Base-by-base conservation (phyloP, 2,113 vertebrate genomes). In the Melanerpes aurifrons region DNA sequence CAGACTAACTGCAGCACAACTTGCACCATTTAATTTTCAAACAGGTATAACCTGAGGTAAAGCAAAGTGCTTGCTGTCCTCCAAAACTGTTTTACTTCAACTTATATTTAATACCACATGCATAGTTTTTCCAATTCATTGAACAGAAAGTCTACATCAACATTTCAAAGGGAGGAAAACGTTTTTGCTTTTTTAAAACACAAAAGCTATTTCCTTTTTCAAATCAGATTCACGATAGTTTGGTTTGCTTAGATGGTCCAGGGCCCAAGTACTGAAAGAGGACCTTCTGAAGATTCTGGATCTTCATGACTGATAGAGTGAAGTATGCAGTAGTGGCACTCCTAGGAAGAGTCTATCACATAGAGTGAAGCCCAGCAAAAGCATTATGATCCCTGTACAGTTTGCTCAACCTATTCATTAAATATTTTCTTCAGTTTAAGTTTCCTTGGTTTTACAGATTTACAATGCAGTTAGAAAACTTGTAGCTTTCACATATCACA, bases 401-500 rank as follows among this genome's bases (percentile, higher is more conserved):
- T 7, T 79, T 69, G 68, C 4, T 61, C 4, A 92, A 35, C 3
- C 32, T 48, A 37, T 21, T n/a, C 16, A 37, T 66, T 12, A 64
- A 32, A 53, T 48, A 1, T 29, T 43, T 71, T 79, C 20, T 35
- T 78, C 48, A 68, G n/a, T 20, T 26, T 57, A 43, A 26, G 16
- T 32, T 35, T 66, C 31, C 32, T 57, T 80, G 7, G 73, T 72
- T 79, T 75, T 40, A 83, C 32, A 48, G 0, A 76, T 58, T 53
- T 84, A 37, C 73, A 86, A 80, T 67, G 67, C 18, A 62, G 9
- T n/a, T 66, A 18, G 19, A 77, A 74, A 73, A 76, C 24, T 57
- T 69, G 28, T 24, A 87, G 29, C 3, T 66, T 89, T 59, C 43
- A 47, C 0, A 0, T n/a, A 21, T 29, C 18, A 24, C 1, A 1